Percentiles rank a stretch among this genome's conserved stretches.
phyloP scores from a whole-genome alignment of 2,888 invertebrate species.

The Nemotelus nigrinus region DNA sequence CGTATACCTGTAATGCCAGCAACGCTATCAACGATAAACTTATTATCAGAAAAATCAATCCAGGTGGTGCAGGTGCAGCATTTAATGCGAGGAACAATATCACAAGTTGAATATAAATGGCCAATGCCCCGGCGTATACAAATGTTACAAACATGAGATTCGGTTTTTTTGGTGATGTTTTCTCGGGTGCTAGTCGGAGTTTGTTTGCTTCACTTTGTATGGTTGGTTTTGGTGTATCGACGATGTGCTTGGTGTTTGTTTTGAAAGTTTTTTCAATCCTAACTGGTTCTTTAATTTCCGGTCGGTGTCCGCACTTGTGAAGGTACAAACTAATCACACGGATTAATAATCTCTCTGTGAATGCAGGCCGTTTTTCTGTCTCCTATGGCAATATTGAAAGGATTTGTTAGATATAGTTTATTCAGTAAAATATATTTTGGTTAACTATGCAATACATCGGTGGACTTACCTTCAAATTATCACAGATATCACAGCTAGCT shows the following conservation, averaged over 20 bases:
- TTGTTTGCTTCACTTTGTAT: not conserved
- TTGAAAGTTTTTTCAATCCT: too few relatives aligned
- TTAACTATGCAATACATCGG: not conserved
- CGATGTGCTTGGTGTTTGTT: too few relatives aligned
- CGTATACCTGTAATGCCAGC: slow-evolving; percentile 50
- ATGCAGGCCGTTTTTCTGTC: slow-evolving; percentile 39
- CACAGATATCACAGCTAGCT: slow-evolving; percentile 44
- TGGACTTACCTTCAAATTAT: slow-evolving; percentile 48
- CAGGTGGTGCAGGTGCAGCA: slow-evolving; percentile 49
- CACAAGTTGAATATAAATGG: slow-evolving; percentile 51
- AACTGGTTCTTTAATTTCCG: not conserved
- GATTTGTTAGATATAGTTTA: not conserved
- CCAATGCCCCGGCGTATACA: slow-evolving; percentile 48
- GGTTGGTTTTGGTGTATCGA: not conserved
- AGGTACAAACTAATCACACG: slow-evolving; percentile 44
- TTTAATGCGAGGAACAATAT: slow-evolving; percentile 48
- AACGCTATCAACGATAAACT: slow-evolving; percentile 49
- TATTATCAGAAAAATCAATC: slow-evolving; percentile 51
- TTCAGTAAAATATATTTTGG: too few relatives aligned
- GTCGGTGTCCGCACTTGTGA: slow-evolving; percentile 30
- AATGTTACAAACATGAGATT: slow-evolving; percentile 33
- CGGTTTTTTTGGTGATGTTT: slow-evolving; percentile 3
- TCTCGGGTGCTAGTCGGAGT: not conserved
- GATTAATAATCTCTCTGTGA: slow-evolving; percentile 44
- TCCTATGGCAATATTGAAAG: slow-evolving; percentile 29